Evolutionary conservation across 2,888 invertebrate genomes (phyloP).

Genomic region (Caenorhabditis afra): DNA sequence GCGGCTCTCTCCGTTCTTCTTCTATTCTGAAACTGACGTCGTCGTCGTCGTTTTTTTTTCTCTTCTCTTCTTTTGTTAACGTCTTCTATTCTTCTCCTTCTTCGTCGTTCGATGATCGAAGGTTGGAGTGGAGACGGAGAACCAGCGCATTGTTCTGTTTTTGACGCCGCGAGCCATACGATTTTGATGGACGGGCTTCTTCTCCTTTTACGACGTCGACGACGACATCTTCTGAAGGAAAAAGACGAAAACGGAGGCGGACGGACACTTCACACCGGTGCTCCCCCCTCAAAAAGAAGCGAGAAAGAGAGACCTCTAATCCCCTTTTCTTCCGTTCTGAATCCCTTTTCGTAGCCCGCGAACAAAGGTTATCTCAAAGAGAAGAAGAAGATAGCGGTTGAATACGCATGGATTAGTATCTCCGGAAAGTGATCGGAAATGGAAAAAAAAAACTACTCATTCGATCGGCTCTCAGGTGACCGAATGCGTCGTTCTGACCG

Average conservation of each 20-base stretch:
- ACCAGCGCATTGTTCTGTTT: slow-evolving; percentile 22
- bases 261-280: not conserved
- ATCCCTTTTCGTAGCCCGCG: not conserved
- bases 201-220: not conserved
- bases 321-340: not conserved
- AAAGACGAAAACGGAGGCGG: slow-evolving; percentile 20
- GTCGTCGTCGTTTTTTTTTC: no score
- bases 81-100: not conserved
- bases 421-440: slow-evolving; percentile 19
- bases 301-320: slow-evolving; percentile 6
- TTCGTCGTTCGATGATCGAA: slow-evolving; percentile 2
- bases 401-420: not conserved
- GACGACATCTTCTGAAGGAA: no score
- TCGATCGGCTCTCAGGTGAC: not conserved
- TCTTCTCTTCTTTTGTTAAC: not conserved
- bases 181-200: slow-evolving; percentile 18
- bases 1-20: not conserved
- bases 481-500: not conserved
- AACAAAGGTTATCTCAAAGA: not conserved
- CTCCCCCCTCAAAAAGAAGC: not conserved
- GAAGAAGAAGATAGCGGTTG: not conserved
- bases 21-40: slow-evolving; percentile 29
- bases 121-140: slow-evolving; percentile 1
- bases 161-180: slow-evolving; percentile 15
- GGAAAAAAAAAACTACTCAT: not conserved